Evolutionary conservation across 2,888 invertebrate species (phyloP).

Genomic region (Yponomeuta malinellus): DNA sequence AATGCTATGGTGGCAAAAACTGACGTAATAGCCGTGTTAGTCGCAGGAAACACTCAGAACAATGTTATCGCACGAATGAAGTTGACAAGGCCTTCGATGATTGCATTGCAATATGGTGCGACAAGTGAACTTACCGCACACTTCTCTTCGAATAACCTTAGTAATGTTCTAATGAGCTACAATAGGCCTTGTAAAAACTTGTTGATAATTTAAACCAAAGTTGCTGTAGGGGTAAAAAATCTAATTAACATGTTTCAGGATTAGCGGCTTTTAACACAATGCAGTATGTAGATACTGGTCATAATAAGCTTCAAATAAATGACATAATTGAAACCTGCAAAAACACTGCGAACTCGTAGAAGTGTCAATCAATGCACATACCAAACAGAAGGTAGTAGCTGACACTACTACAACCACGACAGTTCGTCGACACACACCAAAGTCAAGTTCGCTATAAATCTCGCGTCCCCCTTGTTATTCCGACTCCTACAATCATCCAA

Average conservation of each 20-base stretch:
- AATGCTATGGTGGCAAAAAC: constrained; percentile 1
- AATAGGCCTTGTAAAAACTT: too few relatives aligned
- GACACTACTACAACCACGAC: too few relatives aligned
- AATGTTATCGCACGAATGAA: constrained; percentile 5
- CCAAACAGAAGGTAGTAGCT: too few relatives aligned
- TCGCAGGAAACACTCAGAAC: not conserved
- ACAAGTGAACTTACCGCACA: not conserved
- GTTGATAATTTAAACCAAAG: too few relatives aligned
- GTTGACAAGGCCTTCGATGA: not conserved
- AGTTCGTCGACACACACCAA: not conserved
- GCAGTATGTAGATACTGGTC: too few relatives aligned
- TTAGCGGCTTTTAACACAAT: too few relatives aligned
- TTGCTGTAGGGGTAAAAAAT: too few relatives aligned
- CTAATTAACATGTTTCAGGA: too few relatives aligned
- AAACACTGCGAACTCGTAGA: too few relatives aligned
- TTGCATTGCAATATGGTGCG: not conserved
- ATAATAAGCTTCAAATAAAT: too few relatives aligned
- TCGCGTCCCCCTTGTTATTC: not conserved
- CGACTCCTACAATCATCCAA: constrained; percentile 5
- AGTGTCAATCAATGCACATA: too few relatives aligned
- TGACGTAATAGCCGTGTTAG: not conserved
- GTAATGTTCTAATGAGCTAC: not conserved
- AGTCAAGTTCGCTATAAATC: constrained; percentile 1
- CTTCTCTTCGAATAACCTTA: not conserved
- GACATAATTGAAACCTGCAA: too few relatives aligned